Evolutionary conservation across 1,140 invertebrate species (phyloP).

Genomic region (Psilanteris sp.): DNA sequence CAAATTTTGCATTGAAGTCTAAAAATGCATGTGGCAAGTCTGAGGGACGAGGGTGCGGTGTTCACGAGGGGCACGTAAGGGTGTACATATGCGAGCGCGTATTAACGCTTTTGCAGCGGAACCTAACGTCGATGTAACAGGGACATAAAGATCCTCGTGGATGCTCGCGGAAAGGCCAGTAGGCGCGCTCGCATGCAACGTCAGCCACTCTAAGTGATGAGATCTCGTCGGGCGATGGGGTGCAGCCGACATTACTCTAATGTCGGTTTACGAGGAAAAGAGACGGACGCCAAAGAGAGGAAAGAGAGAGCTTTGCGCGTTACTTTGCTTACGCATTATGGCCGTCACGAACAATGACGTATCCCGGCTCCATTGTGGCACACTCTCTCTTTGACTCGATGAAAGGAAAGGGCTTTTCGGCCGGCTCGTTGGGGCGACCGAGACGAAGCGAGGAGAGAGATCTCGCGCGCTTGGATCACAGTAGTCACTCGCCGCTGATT

Average conservation of each 20-base stretch:
- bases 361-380: constrained; percentile 49
- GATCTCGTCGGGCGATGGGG: constrained; percentile 61
- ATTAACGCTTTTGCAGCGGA: constrained; percentile 44
- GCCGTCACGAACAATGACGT: constrained; percentile 64
- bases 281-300: constrained; percentile 12
- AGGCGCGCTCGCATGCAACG: constrained; percentile 54
- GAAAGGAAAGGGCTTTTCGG: constrained; percentile 36
- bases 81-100: constrained; percentile 31
- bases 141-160: constrained; percentile 44
- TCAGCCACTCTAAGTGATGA: constrained; percentile 70
- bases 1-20: constrained; percentile 3
- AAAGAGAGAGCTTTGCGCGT: constrained; percentile 35
- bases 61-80: constrained; percentile 29
- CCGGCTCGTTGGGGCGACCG: constrained; percentile 21
- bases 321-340: constrained; percentile 61
- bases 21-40: constrained; percentile 3
- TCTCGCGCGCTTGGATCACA: constrained; percentile 48
- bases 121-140: constrained; percentile 29
- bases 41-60: constrained; percentile 5
- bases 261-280: constrained; percentile 56
- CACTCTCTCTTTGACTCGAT: constrained; percentile 57
- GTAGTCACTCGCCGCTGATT: constrained; percentile 72
- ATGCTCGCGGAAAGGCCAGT: constrained; percentile 49
- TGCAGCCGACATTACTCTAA: constrained; percentile 67
- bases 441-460: constrained; percentile 40